Base-by-base conservation (phyloP, 1,140 invertebrate species). In the Thaumatotibia leucotreta region DNA sequence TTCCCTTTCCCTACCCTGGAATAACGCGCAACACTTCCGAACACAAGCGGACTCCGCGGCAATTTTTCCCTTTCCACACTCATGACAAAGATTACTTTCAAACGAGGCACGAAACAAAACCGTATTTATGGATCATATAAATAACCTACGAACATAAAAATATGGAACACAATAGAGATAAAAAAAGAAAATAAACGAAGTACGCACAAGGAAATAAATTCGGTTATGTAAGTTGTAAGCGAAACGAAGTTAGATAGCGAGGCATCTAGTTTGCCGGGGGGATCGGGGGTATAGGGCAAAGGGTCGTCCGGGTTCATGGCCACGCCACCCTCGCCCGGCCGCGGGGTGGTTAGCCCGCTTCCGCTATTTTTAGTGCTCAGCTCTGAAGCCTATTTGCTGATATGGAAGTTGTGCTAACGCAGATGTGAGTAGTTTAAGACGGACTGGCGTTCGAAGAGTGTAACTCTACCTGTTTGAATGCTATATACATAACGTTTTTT, bases 281-380 rank as follows among this genome's bases (percentile, higher is more conserved):
- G 23, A n/a, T n/a, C 23, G 8, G 22, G 49, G 52, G 52, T 27
- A 32, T 66, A 54, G 67, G 73, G 71, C 67, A 68, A 66, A 77
- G 83, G 84, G 80, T 85, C 83, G 80, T 61, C 68, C 9, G 76
- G 84, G 88, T 88, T 90, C 88, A 90, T 80, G 88, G 88, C 76
- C 87, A 79, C 73, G 70, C 65, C 29, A 61, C 58, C 33, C 54
- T 39, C 50, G 65, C 17, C 50, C 54, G 45, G 35, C 66, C 65
- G 22, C 27, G 32, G 52, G 22, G 39, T 27, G 23, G 63, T 39
- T 24, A 66, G 63, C 67, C 69, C 67, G 31, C 50, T 64, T 31
- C 23, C 33, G 65, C 73, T 79, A 79, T 77, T 79, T 79, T 75
- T 79, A 75, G 70, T 66, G 9, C 54, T 11, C 52, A 69, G 20